Conservation (phyloP, 2,888 invertebrate species). For the Pegoplata infirma region DNA sequence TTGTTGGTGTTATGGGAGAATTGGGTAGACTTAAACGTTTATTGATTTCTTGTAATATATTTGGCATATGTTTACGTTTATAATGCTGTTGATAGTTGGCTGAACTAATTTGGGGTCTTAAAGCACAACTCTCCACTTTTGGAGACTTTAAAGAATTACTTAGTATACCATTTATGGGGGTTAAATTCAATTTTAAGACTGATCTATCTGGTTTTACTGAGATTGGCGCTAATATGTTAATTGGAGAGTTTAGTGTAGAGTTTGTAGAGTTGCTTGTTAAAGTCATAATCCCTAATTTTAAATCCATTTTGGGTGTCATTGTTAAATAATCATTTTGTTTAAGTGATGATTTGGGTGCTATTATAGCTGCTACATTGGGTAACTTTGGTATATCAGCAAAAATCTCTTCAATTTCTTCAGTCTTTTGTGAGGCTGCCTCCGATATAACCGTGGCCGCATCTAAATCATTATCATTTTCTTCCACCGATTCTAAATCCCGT, state of each 20-base stretch:
- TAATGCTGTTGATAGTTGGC: constrained; percentile 67
- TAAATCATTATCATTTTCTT: constrained; percentile 63
- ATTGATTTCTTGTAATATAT: constrained; percentile 76
- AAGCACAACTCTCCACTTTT: constrained; percentile 35
- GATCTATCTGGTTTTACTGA: constrained; percentile 49
- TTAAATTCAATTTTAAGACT: constrained; percentile 47
- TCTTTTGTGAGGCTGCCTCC: constrained; percentile 71
- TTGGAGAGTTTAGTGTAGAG: too few relatives aligned
- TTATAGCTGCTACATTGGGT: constrained; percentile 86
- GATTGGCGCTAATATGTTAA: too few relatives aligned
- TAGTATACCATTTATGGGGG: constrained; percentile 9
- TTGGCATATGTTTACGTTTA: constrained; percentile 75
- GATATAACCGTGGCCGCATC: constrained; percentile 65
- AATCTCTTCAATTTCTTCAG: constrained; percentile 77
- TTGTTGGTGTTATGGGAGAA: constrained; percentile 69
- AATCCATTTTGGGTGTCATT: constrained; percentile 64
- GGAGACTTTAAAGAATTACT: constrained; percentile 28
- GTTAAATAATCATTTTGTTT: constrained; percentile 64
- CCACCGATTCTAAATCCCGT: constrained; percentile 57
- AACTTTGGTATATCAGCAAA: constrained; percentile 84
- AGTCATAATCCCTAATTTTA: constrained; percentile 37
- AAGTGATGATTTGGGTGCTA: constrained; percentile 80
- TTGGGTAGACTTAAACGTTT: constrained; percentile 73
- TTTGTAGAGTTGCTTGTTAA: constrained; percentile 12
- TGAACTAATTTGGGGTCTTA: constrained; percentile 65